Conservation (phyloP, 2,113 vertebrate genomes). For the Murina feae region DNA sequence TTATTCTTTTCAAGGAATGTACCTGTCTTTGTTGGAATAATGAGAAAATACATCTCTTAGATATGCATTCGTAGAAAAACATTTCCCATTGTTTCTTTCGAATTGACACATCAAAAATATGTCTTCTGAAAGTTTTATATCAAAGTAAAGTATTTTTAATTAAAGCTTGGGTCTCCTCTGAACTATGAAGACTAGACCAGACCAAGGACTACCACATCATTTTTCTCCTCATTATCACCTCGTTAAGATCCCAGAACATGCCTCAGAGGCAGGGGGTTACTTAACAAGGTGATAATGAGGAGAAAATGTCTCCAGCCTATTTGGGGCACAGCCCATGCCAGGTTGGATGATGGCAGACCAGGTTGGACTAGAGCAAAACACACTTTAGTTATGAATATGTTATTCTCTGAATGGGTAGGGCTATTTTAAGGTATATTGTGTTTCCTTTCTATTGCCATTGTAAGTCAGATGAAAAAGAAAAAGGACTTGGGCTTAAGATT, state of each 20-base stretch:
- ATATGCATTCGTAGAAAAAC: constrained; percentile 2
- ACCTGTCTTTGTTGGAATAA: neutral
- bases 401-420: constrained; percentile 23
- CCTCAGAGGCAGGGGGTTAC: constrained; percentile 74
- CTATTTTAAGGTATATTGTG: constrained; percentile 28
- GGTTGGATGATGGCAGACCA: constrained; percentile 56
- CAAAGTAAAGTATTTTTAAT: constrained; percentile 71
- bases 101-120: constrained; percentile 25
- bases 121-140: constrained; percentile 61
- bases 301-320: constrained; percentile 76
- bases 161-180: constrained; percentile 62
- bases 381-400: constrained; percentile 17
- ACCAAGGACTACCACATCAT: constrained; percentile 71
- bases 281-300: constrained; percentile 79
- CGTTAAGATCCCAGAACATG: constrained; percentile 77
- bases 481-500: neutral
- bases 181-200: constrained; percentile 64
- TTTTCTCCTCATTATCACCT: constrained; percentile 78
- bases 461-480: neutral
- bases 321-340: constrained; percentile 68
- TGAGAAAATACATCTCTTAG: neutral
- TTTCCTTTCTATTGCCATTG: constrained; percentile 15
- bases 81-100: neutral
- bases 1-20: neutral
- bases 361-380: constrained; percentile 26